Base-by-base conservation (phyloP, 2,888 invertebrate species). In the Drosophila dives region DNA sequence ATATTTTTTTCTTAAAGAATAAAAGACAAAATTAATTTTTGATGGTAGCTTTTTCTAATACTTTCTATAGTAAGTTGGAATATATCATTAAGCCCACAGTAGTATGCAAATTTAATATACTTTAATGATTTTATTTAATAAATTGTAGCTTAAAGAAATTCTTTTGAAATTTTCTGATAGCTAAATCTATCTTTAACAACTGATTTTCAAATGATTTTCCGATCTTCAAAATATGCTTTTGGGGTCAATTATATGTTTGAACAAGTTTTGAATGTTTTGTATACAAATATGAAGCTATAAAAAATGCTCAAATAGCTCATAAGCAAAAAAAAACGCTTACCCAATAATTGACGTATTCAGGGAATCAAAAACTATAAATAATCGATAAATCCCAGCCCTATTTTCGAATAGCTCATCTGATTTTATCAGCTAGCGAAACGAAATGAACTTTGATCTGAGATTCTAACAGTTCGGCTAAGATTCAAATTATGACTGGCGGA, bases 401-500 rank as follows among this genome's bases (percentile, higher is more conserved):
- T 81, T 68, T 64, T 62, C 60, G 36, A 58, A 81, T 75, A 66
- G 81, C 68, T 88, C 79, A 83, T 75, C 70, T 42, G 36, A 73
- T 81, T 88, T 83, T 59, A 84, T 75, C 55, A 63, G 85, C 86
- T 82, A 58, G 53, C 49, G 59, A 72, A 40, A 33, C 32, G 61
- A 73, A 56, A 55, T 66, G 32, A 7, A 51, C 87, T 86, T 89
- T 86, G 89, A 86, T 86, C 85, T 77, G 17, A 11, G 32, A 20
- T 23, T 56, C 20, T 51, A 42, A 50, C 33, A 10, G 36, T 7
- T 40, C 15, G 45, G 23, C 11, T 51, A 33, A n/a, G 26, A 26
- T 40, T 8, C 50, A 29, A 70, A 73, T 68, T 59, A 69, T 72
- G 73, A 81, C 72, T 81, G 73, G 58, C 81, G 51, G 72, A 74